Conservation (phyloP, 2,888 invertebrate species). For the Augiades crinisus region DNA sequence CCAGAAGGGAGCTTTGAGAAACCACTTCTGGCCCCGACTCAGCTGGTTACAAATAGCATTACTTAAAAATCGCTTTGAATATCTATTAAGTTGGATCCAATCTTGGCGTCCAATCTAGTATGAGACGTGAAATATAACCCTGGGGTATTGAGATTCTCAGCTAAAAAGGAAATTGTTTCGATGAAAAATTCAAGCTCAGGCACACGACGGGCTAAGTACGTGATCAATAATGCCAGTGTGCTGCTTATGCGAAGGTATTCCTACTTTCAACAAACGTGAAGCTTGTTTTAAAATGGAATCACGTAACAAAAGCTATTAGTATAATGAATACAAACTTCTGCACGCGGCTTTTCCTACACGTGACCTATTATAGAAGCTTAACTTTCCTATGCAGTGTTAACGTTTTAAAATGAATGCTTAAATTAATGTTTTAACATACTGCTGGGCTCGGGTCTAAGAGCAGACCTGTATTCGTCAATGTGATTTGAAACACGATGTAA, state of each 20-base stretch:
- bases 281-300: too few species aligned
- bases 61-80: neutral
- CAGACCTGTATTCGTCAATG: too few species aligned
- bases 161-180: conserved; percentile 3
- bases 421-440: too few species aligned
- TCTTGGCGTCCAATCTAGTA: neutral
- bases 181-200: conserved; percentile 4
- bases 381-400: too few species aligned
- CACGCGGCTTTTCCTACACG: too few species aligned
- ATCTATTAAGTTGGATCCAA: conserved; percentile 2
- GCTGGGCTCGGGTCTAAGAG: too few species aligned
- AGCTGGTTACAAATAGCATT: neutral
- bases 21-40: conserved; percentile 3
- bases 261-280: too few species aligned
- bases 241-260: neutral
- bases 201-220: neutral
- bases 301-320: too few species aligned
- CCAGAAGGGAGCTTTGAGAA: conserved; percentile 1
- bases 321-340: too few species aligned
- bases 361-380: too few species aligned
- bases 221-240: neutral
- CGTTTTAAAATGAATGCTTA: too few species aligned
- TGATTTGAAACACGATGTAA: too few species aligned
- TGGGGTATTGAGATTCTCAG: neutral
- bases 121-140: neutral